Base-by-base conservation (phyloP, 92 coral and sea anemone species). In the Porites divaricata region DNA sequence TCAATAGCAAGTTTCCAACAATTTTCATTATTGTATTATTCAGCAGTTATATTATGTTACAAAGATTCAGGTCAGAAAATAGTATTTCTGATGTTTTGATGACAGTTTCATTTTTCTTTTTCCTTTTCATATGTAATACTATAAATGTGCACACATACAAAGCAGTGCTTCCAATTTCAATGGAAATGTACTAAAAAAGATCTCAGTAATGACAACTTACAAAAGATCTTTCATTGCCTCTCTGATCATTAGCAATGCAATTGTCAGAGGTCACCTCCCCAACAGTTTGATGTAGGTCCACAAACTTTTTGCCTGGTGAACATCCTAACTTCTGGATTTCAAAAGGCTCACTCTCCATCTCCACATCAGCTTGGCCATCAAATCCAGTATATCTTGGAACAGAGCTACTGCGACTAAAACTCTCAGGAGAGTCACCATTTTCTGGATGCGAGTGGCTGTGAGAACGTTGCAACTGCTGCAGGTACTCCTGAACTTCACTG, bases 321-420 rank as follows among this genome's bases (percentile, higher is more conserved):
- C 72, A 81, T 0, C 92, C 84, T 63, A 83, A 79, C 48, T 74
- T 74, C 26, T 65, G 77, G 58, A 88, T 81, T 56, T 91, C 89
- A 81, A 84, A 91, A 9, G 63, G 89, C n/a, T 94, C 95, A 65
- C 91, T 95, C 14, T 94, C 98, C 98, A 94, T 94, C 72, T 77
- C 85, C 20, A 92, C 95, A 12, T 94, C 95, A 15, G 53, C 93
- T 53, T 75, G 80, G 35, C 78, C 59, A 53, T 89, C 92, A 74
- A 54, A 89, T 56, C 81, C 91, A 66, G 87, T 66, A 50, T 87
- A 65, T 73, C 74, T 77, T 26, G 98, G 98, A 19, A 82, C 87
- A 8, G 98, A 94, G 66, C 81, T 94, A 61, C 95, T 86, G 8
- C 98, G 83, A 4, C 81, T 83, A 71, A 94, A 70, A 70, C 91